These are phyloP conservation scores for Turritopsis dohrnii DNA, from an alignment of 30 jellyfish, hydroid and myxozoan species.

Conservation along the genomic window DNA sequence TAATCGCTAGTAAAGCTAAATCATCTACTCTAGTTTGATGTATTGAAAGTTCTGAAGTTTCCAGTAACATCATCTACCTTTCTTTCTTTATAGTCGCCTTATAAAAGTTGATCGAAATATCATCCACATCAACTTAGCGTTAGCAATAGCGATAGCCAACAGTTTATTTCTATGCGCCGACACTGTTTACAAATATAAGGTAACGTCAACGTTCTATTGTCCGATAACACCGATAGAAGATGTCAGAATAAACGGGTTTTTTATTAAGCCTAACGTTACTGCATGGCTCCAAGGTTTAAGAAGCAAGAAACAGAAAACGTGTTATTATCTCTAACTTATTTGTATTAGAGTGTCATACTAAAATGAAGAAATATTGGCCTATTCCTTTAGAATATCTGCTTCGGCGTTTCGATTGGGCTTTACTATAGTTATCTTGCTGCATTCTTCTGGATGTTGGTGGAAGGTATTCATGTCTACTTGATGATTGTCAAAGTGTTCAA, in stretches of 20 bases:
- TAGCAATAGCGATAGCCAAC: conserved; percentile 46
- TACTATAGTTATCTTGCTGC: conserved; percentile 36
- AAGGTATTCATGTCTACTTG: conserved; percentile 51
- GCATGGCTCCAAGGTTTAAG: no score
- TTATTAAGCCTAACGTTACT: no score
- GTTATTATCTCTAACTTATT: no score
- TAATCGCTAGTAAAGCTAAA: no score
- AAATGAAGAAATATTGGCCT: not conserved
- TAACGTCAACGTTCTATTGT: conserved; percentile 4
- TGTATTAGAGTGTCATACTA: no score
- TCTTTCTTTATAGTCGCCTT: conserved; percentile 29
- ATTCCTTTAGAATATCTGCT: conserved; percentile 25
- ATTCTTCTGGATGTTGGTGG: conserved; percentile 57
- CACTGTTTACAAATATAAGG: conserved; percentile 41
- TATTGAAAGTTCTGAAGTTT: no score
- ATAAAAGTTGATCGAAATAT: conserved; percentile 42
- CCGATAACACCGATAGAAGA: no score
- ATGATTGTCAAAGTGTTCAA: conserved; percentile 51
- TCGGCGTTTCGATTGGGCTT: conserved; percentile 38
- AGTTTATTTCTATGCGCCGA: conserved; percentile 42
- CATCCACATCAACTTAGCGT: conserved; percentile 46
- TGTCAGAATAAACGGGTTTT: no score
- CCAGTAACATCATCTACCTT: not conserved
- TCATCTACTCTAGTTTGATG: no score
- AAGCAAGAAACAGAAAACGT: no score